Base-by-base conservation (phyloP, 2,888 invertebrate genomes). In the Pyralis farinalis region DNA sequence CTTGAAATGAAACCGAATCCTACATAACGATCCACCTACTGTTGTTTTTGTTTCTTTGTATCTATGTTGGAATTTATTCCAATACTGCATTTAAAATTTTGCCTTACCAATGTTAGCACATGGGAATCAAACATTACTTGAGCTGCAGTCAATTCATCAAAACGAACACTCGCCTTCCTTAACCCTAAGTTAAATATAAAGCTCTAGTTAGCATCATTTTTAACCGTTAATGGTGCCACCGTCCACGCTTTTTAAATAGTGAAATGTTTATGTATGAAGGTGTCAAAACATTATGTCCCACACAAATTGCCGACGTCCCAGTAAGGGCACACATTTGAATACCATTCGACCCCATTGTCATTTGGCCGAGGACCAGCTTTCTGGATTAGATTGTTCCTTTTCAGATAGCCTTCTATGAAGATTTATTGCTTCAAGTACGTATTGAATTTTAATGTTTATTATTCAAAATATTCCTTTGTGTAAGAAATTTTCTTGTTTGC, bases 321-420 rank as follows among this genome's bases (percentile, higher is more conserved):
- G 67, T 83, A 82, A 68, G 84, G 85, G 77, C 77, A 78, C 58
- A 82, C 58, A 83, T 86, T 86, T 81, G 76, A 85, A 87, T 86
- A 81, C 69, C 63, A 68, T 69, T 67, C 64, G 68, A 66, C 50
- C 59, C 63, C 39, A 55, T 55, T 49, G 47, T 45, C 42, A 31
- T 43, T 45, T 76, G 63, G 74, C 55, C 69, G 48, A 54, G 54
- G 51, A 60, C 55, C 60, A 58, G 63, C 62, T 59, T 68, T 64
- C 78, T 71, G 79, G 70, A 85, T 85, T 79, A 72, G 86, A 86
- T 85, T 65, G 73, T 75, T 76, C 77, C 78, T 71, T 52, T 57
- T 67, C 58, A 72, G 87, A 88, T 88, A 88, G 87, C 87, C 87
- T 86, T 86, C 72, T 83, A 70, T 68, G 76, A 80, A 74, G 84